Base-by-base conservation (phyloP, 2,888 invertebrate genomes). In the Orgyia antiqua region DNA sequence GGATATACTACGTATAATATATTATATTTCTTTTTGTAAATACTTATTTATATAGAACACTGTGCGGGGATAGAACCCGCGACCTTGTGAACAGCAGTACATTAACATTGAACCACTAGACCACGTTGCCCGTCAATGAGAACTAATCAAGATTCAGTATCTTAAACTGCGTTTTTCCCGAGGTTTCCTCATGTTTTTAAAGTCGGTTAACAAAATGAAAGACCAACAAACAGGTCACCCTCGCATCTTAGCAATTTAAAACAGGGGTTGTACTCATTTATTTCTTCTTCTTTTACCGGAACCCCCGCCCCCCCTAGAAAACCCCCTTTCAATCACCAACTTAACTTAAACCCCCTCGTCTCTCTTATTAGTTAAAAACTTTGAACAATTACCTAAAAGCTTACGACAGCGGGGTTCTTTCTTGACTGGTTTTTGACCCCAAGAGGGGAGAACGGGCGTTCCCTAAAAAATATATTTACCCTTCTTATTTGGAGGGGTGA, bases 181-280 rank as follows among this genome's bases (percentile, higher is more conserved):
- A n/a, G n/a, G n/a, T n/a, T n/a, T n/a, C n/a, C n/a, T n/a, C n/a
- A n/a, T n/a, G n/a, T n/a, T n/a, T n/a, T n/a, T n/a, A 20, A 20
- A 20, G 20, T 20, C 3, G n/a, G n/a, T n/a, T n/a, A n/a, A n/a
- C n/a, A n/a, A n/a, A n/a, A 20, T 20, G 20, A 26, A 13, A 26
- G 7, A 3, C 10, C 9, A 28, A 50, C 45, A 33, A 35, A 19
- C 6, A 7, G 35, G 8, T 41, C 36, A 34, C 46, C 54, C 47
- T 39, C 67, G 55, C 66, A 55, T 71, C 74, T 75, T 72, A 58
- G 65, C 68, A 74, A 80, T 78, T 78, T 73, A 69, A 77, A 77
- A 76, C 58, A 61, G 67, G 71, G 75, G 72, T 59, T 58, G 42
- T 45, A 51, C 59, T 68, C 69, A 69, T 74, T 76, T 72, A 70